phyloP scores from a whole-genome alignment of 2,888 invertebrate species.

The Stenotaenia linearis region DNA sequence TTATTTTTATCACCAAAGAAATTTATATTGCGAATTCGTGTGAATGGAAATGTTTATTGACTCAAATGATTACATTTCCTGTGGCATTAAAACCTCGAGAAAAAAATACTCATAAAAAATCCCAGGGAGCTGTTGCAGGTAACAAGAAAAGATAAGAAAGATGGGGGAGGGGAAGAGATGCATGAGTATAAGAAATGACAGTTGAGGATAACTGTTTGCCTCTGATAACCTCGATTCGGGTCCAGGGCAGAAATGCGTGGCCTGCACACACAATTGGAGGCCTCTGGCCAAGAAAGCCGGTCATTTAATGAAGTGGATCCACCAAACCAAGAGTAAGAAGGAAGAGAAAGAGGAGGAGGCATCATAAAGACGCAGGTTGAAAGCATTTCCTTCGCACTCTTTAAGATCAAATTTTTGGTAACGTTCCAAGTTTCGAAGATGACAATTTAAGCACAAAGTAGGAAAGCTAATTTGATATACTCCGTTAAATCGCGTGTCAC shows the following conservation, averaged over 20 bases:
- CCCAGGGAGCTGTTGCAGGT: background rate
- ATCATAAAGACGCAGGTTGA: slow-evolving; percentile 10
- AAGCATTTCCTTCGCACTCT: slow-evolving; percentile 10
- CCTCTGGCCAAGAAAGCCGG: slow-evolving; percentile 10
- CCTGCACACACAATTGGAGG: slow-evolving; percentile 21
- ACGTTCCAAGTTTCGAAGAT: slow-evolving; percentile 7
- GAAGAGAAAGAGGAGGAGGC: background rate
- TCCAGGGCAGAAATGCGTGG: slow-evolving; percentile 20
- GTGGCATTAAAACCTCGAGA: background rate
- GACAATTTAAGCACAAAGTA: slow-evolving; percentile 16
- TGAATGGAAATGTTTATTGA: slow-evolving; percentile 19
- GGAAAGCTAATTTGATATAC: slow-evolving; percentile 14
- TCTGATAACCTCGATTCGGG: slow-evolving; percentile 14
- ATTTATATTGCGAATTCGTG: background rate
- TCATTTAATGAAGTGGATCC: slow-evolving; percentile 24
- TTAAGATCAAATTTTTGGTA: slow-evolving; percentile 6
- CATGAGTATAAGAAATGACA: slow-evolving; percentile 17
- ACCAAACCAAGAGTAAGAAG: background rate
- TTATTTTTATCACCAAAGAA: background rate
- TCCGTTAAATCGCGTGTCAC: slow-evolving; percentile 16
- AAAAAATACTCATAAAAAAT: background rate
- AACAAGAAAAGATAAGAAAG: background rate
- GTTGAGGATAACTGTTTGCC: slow-evolving; percentile 26
- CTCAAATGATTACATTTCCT: slow-evolving; percentile 6
- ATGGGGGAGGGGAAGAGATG: background rate